phyloP scores from a whole-genome alignment of 2,797 vertebrate species.

The Mormyrus proboscirostris region DNA sequence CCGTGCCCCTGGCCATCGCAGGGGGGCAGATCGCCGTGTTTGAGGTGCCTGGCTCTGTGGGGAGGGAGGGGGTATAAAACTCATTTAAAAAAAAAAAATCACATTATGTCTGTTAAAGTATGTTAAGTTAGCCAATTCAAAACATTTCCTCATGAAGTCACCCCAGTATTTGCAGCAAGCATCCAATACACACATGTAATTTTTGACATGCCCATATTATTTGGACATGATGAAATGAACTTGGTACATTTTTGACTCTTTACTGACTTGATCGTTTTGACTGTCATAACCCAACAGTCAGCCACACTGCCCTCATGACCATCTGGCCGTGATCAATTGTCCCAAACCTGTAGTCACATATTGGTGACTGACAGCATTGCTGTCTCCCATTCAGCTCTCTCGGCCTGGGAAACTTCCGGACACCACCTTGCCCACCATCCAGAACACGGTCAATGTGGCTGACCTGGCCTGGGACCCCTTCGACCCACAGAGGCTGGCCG shows the following conservation, averaged over 20 bases:
- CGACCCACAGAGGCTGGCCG: constrained; percentile 65
- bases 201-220: not conserved
- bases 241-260: not conserved
- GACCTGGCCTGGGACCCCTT: constrained; percentile 93
- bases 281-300: not conserved
- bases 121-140: not conserved
- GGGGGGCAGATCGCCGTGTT: constrained; percentile 85
- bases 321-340: not conserved
- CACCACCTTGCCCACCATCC: constrained; percentile 70
- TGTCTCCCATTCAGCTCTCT: constrained; percentile 59
- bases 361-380: not conserved
- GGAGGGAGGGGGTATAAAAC: not conserved
- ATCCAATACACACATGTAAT: not conserved
- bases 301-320: not conserved
- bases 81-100: not conserved
- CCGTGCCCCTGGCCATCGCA: constrained; percentile 76
- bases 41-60: constrained; percentile 61
- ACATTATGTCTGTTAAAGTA: not conserved
- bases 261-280: not conserved
- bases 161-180: not conserved
- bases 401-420: constrained; percentile 78
- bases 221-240: not conserved
- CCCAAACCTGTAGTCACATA: not conserved
- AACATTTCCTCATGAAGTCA: not conserved
- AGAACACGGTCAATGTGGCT: constrained; percentile 72